Evolutionary conservation across 2,888 invertebrate genomes (phyloP).

Genomic region (Lypha dubia): DNA sequence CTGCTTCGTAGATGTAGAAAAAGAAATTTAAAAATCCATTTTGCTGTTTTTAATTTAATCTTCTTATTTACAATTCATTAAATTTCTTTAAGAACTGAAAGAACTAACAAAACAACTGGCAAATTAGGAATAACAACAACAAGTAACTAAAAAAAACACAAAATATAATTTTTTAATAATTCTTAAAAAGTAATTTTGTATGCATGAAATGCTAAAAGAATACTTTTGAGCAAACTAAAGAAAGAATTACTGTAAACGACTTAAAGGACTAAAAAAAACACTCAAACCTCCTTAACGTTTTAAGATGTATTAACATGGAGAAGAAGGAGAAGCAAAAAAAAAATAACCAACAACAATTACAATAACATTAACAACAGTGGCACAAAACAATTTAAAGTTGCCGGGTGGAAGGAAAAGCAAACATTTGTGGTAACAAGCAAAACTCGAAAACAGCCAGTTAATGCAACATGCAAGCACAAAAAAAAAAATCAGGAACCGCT

Average conservation of each 20-base stretch:
- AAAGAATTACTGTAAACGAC: conserved; percentile 60
- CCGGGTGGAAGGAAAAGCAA: conserved; percentile 14
- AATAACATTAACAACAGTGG: conserved; percentile 50
- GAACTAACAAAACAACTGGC: conserved; percentile 28
- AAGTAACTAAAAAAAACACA: not conserved
- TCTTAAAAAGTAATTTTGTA: conserved; percentile 77
- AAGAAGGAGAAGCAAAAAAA: not conserved
- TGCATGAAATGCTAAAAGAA: conserved; percentile 78
- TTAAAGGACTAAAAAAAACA: conserved; percentile 55
- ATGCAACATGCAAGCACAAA: conserved; percentile 72
- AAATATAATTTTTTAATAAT: conserved; percentile 57
- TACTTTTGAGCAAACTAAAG: conserved; percentile 31
- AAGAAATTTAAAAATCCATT: conserved; percentile 12
- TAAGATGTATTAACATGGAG: conserved; percentile 41
- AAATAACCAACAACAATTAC: conserved; percentile 42
- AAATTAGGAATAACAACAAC: conserved; percentile 7
- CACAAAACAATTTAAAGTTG: conserved; percentile 42
- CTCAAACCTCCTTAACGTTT: conserved; percentile 53
- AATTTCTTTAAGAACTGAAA: conserved; percentile 54
- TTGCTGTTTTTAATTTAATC: conserved; percentile 46
- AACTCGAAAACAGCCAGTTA: conserved; percentile 74
- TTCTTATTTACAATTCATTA: conserved; percentile 68
- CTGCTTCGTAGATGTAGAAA: not conserved
- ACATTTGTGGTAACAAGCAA: conserved; percentile 65
- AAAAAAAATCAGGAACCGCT: conserved; percentile 50